These are phyloP conservation scores for Spheniscus humboldti DNA, from an alignment of 2,797 vertebrate species.

Conservation along the genomic window DNA sequence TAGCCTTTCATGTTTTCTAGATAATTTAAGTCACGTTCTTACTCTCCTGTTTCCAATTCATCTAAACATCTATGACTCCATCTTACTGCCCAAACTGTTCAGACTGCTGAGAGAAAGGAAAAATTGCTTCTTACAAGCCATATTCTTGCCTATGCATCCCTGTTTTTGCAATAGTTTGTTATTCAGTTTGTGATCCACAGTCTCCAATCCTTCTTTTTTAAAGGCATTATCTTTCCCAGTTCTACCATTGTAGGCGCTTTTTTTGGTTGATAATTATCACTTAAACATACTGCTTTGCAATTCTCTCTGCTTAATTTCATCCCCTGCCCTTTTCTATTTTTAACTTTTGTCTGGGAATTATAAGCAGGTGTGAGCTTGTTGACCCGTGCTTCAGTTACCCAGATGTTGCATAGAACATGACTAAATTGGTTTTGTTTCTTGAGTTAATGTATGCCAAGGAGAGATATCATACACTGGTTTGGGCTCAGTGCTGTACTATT, in stretches of 20 bases:
- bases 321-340: neutral
- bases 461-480: neutral
- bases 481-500: neutral
- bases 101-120: neutral
- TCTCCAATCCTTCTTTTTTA: neutral
- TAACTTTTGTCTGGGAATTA: neutral
- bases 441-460: neutral
- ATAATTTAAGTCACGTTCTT: neutral
- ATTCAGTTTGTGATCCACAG: neutral
- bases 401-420: neutral
- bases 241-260: neutral
- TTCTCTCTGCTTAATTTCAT: neutral
- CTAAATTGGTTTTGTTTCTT: neutral
- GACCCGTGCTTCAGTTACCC: neutral
- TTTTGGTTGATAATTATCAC: neutral
- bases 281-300: neutral
- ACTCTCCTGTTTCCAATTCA: neutral
- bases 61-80: neutral
- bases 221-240: neutral
- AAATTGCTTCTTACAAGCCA: neutral
- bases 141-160: neutral
- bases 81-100: neutral
- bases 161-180: neutral
- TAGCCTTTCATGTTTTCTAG: neutral
- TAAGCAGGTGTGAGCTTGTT: neutral